Percentiles rank a stretch among this genome's conserved stretches.
These are phyloP conservation scores for Ammodytes dubius DNA, from an alignment of 2,113 vertebrate genomes.

Conservation along the genomic window DNA sequence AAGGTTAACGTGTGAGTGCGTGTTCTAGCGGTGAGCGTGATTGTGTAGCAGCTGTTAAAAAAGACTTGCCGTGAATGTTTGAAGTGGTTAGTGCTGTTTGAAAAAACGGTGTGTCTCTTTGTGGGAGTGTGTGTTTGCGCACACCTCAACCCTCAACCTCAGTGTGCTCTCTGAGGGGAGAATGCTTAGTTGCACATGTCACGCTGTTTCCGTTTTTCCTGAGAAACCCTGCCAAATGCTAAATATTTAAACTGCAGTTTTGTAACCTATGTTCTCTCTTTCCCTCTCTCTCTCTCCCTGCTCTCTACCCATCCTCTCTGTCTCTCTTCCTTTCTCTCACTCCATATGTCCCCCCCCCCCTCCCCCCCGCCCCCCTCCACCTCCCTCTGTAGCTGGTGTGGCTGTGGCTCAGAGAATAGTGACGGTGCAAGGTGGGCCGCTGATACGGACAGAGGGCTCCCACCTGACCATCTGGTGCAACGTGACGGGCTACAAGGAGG, in stretches of 20 bases:
- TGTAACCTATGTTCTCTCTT: slow-evolving; percentile 64
- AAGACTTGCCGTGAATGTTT: slow-evolving; percentile 53
- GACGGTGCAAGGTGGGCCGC: slow-evolving; percentile 89
- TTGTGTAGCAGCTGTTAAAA: slow-evolving; percentile 42
- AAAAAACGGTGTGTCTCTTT: slow-evolving; percentile 1
- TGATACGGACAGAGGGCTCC: slow-evolving; percentile 92
- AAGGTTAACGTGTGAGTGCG: slow-evolving; percentile 41
- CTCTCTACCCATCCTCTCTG: slow-evolving; percentile 1
- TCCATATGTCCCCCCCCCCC: neutral
- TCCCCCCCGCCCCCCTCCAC: neutral
- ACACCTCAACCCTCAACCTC: slow-evolving; percentile 35
- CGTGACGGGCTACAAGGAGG: slow-evolving; percentile 89
- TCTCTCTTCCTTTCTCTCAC: neutral
- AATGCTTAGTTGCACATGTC: slow-evolving; percentile 65
- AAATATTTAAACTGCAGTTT: slow-evolving; percentile 73
- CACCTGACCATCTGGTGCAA: slow-evolving; percentile 96
- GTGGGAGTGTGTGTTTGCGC: slow-evolving; percentile 15
- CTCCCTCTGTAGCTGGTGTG: slow-evolving; percentile 67
- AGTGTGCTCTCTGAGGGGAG: slow-evolving; percentile 36
- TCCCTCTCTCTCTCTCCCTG: slow-evolving; percentile 23
- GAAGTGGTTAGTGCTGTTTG: slow-evolving; percentile 37
- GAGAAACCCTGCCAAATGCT: slow-evolving; percentile 44
- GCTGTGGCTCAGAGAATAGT: slow-evolving; percentile 90
- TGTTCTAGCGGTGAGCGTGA: slow-evolving; percentile 36
- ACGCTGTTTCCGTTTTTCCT: slow-evolving; percentile 50